Evolutionary conservation across 2,888 invertebrate species (phyloP), one percentile per base, ranked within the genome.

Genomic region (Hecatera dysodea): DNA sequence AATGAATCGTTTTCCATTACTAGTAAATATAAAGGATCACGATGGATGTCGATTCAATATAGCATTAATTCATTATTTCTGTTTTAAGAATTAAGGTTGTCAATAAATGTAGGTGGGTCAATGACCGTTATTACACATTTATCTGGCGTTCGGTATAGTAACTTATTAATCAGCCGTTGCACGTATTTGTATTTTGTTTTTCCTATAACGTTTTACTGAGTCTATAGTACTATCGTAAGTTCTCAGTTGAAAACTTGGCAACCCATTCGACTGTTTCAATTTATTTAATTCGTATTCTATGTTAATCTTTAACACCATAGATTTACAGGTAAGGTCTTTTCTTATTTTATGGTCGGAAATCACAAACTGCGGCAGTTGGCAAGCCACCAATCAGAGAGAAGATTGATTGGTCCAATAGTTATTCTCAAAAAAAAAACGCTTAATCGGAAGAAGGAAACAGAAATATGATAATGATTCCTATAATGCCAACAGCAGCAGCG

Each of bases 171-270:
- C 36, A 36, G 12, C 9, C 2, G 11, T 36, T 11, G 36, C 36
- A 36, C 11, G 9, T 11, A 12, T 11, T 36, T 36, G 11, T 12
- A 11, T 11, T 2, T 11, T 36, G 9, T 11, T 36, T 15, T 48
- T 48, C 22, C n/a, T 48, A 48, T 48, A 3, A 12, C n/a, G n/a
- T n/a, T n/a, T n/a, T n/a, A n/a, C n/a, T n/a, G n/a, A n/a, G n/a
- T n/a, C 46, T 46, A 19, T 19, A 6, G 12, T 3, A 22, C 12
- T 50, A 4, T n/a, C 2, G 27, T 27, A 19, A 22, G 5, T 33
- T n/a, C 24, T 53, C 24, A 24, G 17, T 53, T 33, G 11, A 19
- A 70, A 36, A 57, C 72, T 72, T 72, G 72, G 69, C 69, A 48
- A 0, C 11, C n/a, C 12, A 9, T 42, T 12, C 50, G 17, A n/a